Conservation (phyloP, 2,113 vertebrate genomes). For the Oreotrochilus melanogaster region DNA sequence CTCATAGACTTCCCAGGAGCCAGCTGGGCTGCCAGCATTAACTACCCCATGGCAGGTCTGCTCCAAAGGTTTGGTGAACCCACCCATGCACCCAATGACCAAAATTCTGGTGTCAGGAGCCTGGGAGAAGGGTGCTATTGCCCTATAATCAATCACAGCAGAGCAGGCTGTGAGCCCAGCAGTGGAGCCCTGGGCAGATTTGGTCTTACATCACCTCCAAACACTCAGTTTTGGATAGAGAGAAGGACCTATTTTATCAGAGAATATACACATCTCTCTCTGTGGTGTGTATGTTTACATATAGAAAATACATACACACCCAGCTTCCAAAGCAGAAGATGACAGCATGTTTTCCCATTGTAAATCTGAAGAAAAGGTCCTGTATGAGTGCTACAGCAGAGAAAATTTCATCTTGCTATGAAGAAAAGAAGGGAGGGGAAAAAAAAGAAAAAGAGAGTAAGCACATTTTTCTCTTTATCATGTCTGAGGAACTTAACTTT, state of each 20-base stretch:
- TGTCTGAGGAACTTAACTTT: neutral
- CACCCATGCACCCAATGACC: accelerated
- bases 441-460: no score
- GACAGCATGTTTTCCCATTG: neutral
- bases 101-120: neutral
- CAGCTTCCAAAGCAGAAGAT: neutral
- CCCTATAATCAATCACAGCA: neutral
- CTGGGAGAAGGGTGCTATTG: neutral
- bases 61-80: neutral
- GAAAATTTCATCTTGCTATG: neutral
- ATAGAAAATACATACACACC: neutral
- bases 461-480: neutral
- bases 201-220: neutral
- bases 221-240: neutral
- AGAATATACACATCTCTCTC: neutral
- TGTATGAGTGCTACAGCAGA: neutral
- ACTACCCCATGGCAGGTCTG: neutral
- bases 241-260: neutral
- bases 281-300: neutral
- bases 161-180: neutral
- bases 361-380: neutral
- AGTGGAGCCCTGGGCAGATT: neutral
- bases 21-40: neutral
- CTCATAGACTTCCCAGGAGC: neutral
- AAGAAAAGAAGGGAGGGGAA: neutral